These are phyloP conservation scores for Trachymyrmex cornetzi DNA, from an alignment of 1,140 invertebrate genomes.

Conservation along the genomic window DNA sequence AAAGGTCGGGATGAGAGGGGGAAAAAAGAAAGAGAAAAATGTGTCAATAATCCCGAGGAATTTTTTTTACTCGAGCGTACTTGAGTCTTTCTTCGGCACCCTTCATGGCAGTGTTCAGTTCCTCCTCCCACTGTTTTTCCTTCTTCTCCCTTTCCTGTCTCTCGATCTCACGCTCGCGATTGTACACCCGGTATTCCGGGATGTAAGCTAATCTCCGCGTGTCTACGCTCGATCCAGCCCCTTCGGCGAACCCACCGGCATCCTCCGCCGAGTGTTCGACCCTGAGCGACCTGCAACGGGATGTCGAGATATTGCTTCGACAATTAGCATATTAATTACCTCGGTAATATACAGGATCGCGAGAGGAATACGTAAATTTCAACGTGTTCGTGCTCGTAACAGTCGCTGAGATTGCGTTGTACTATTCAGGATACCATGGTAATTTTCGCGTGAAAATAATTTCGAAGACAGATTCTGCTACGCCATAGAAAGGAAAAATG, in stretches of 20 bases:
- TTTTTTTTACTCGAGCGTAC: slow-evolving; percentile 56
- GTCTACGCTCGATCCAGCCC: slow-evolving; percentile 65
- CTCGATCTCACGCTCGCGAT: slow-evolving; percentile 90
- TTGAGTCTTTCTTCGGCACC: slow-evolving; percentile 82
- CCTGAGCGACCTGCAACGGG: slow-evolving; percentile 72
- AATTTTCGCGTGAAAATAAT: not conserved
- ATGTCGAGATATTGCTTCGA: slow-evolving; percentile 29
- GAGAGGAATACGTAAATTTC: not conserved
- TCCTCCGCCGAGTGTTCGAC: slow-evolving; percentile 77
- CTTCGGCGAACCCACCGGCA: slow-evolving; percentile 69
- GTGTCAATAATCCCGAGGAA: not conserved
- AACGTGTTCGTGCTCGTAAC: not conserved
- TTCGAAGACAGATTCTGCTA: not conserved
- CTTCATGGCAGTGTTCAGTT: slow-evolving; percentile 90
- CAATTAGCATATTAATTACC: slow-evolving; percentile 32
- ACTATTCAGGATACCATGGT: not conserved
- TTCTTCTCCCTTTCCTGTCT: slow-evolving; percentile 89
- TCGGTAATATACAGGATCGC: not conserved
- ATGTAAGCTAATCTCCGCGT: slow-evolving; percentile 82
- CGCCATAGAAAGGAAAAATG: not conserved
- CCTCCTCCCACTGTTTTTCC: slow-evolving; percentile 91
- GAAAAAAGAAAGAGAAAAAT: not conserved
- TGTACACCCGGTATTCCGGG: slow-evolving; percentile 90
- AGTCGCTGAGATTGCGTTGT: not conserved
- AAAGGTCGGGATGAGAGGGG: not conserved